These are phyloP conservation scores for Salvelinus namaycush DNA, from an alignment of 2,113 vertebrate species.

Conservation along the genomic window DNA sequence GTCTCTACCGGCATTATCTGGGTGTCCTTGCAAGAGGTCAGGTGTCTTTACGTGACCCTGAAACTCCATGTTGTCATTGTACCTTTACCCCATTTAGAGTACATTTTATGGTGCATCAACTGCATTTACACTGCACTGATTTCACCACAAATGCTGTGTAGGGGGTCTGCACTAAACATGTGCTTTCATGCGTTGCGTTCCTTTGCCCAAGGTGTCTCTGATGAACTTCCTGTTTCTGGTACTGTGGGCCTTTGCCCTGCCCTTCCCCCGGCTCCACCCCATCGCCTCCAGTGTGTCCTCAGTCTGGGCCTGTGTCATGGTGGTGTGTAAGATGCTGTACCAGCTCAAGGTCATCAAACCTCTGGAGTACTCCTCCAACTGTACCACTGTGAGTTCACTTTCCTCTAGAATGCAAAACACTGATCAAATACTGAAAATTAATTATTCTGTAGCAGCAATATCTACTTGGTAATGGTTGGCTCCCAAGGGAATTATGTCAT, in stretches of 20 bases:
- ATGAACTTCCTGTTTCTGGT: constrained; percentile 76
- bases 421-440: background rate
- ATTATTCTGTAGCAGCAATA: background rate
- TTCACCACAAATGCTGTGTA: background rate
- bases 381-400: constrained; percentile 69
- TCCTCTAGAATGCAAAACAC: background rate
- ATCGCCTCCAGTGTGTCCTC: constrained; percentile 70
- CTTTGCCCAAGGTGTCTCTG: constrained; percentile 69
- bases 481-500: background rate
- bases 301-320: constrained; percentile 76
- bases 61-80: background rate
- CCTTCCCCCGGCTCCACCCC: constrained; percentile 65
- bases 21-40: constrained; percentile 76
- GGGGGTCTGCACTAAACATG: too few relatives aligned
- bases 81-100: background rate
- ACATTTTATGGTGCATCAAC: background rate
- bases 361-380: constrained; percentile 73
- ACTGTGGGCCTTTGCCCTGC: constrained; percentile 75
- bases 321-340: constrained; percentile 81
- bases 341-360: constrained; percentile 79
- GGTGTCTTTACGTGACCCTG: background rate
- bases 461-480: too few relatives aligned
- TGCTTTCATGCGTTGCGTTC: background rate
- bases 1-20: constrained; percentile 71
- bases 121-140: background rate